Evolutionary conservation across 2,888 invertebrate species (phyloP).

Genomic region (Mythimna pallens): DNA sequence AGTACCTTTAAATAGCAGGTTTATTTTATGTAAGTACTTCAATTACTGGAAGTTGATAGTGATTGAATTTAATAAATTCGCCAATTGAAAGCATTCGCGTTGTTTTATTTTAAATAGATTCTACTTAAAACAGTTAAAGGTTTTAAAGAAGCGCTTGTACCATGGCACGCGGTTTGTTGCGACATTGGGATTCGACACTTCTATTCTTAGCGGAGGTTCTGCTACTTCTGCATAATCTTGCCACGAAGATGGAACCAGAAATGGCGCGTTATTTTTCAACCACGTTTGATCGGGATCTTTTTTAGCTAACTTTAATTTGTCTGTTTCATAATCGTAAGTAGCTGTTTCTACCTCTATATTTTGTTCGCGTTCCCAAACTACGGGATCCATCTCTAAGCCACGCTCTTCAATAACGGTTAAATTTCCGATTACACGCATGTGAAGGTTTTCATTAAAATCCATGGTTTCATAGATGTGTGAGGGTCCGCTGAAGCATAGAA

Average conservation of each 20-base stretch:
- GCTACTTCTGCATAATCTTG: constrained; percentile 70
- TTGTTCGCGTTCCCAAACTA: constrained; percentile 72
- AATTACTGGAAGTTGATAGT: constrained; percentile 87
- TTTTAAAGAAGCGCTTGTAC: constrained; percentile 73
- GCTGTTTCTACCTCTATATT: constrained; percentile 54
- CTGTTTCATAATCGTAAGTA: constrained; percentile 50
- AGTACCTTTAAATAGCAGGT: constrained; percentile 83
- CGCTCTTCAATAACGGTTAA: constrained; percentile 60
- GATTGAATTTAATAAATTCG: constrained; percentile 91
- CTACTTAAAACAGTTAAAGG: constrained; percentile 80
- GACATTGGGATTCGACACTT: constrained; percentile 72
- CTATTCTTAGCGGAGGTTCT: constrained; percentile 72
- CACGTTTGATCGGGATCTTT: constrained; percentile 59
- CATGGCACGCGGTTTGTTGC: constrained; percentile 72
- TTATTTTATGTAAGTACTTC: constrained; percentile 87
- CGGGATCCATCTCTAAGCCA: constrained; percentile 67
- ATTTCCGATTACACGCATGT: constrained; percentile 6
- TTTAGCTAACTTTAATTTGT: constrained; percentile 36
- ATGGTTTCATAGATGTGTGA: constrained; percentile 6
- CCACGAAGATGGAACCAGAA: constrained; percentile 77
- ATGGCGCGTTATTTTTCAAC: constrained; percentile 68
- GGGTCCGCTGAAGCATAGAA: constrained; percentile 31
- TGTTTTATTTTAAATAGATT: constrained; percentile 74
- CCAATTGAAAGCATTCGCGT: constrained; percentile 75
- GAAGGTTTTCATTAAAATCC: accelerated